These are phyloP conservation scores for Idaea aversata DNA, from an alignment of 2,888 invertebrate species.

Conservation along the genomic window DNA sequence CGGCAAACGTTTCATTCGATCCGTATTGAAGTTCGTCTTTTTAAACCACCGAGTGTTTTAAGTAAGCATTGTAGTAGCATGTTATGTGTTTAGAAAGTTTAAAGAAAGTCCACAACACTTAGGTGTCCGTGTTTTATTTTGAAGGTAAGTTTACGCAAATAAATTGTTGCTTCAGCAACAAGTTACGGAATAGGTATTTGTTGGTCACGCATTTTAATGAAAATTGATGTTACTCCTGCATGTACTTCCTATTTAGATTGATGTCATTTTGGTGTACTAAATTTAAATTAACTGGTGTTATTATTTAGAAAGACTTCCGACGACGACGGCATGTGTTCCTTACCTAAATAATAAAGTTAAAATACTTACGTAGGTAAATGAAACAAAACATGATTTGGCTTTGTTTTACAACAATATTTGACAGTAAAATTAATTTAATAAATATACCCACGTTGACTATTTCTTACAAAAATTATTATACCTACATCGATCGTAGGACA, in stretches of 20 bases:
- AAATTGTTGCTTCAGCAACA: conserved; percentile 33
- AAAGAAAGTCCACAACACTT: conserved; percentile 40
- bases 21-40: conserved; percentile 50
- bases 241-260: not conserved
- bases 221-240: not conserved
- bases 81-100: conserved; percentile 69
- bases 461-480: too few relatives aligned
- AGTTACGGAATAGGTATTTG: conserved; percentile 24
- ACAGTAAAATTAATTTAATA: too few relatives aligned
- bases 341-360: too few relatives aligned
- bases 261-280: not conserved
- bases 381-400: too few relatives aligned
- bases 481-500: too few relatives aligned
- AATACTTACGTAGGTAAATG: too few relatives aligned
- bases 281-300: too few relatives aligned
- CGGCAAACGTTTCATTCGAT: conserved; percentile 46
- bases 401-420: too few relatives aligned
- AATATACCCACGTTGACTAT: too few relatives aligned
- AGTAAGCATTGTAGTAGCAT: conserved; percentile 75
- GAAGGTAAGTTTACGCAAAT: conserved; percentile 68
- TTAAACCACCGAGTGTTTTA: conserved; percentile 64
- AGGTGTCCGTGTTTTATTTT: conserved; percentile 61
- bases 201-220: conserved; percentile 14
- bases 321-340: too few relatives aligned
- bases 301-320: too few relatives aligned